These are phyloP conservation scores for Sclerurus mexicanus DNA, from an alignment of 2,113 vertebrate species.

Conservation along the genomic window DNA sequence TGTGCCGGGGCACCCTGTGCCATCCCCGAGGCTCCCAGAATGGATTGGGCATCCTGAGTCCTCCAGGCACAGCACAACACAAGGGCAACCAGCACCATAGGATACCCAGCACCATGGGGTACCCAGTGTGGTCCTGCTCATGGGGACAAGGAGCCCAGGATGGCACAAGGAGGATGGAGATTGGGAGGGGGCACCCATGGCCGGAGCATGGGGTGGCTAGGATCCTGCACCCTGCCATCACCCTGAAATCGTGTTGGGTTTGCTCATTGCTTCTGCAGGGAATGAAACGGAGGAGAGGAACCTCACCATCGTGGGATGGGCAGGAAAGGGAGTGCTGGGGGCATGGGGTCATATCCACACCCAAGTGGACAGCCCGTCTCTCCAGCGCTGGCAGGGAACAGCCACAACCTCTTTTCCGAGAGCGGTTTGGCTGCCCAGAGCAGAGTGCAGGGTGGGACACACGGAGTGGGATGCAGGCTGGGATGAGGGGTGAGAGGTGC, in stretches of 20 bases:
- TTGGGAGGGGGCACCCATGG: fast-evolving
- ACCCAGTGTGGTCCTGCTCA: fast-evolving
- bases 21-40: fast-evolving
- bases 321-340: neutral
- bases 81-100: neutral
- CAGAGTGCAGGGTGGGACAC: neutral
- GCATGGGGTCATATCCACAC: fast-evolving
- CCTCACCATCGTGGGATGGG: neutral
- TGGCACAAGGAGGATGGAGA: neutral
- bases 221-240: neutral
- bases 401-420: neutral
- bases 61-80: fast-evolving
- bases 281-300: neutral
- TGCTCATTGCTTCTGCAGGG: neutral
- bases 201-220: fast-evolving
- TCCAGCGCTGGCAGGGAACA: neutral
- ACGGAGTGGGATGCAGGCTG: neutral
- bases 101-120: no score
- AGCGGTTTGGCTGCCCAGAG: neutral
- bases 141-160: fast-evolving
- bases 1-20: neutral
- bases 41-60: neutral
- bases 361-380: fast-evolving
- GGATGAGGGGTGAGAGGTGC: neutral
- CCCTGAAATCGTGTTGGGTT: neutral